Conservation (phyloP, 1,140 invertebrate species). For the Akabosia matsudoensis region DNA sequence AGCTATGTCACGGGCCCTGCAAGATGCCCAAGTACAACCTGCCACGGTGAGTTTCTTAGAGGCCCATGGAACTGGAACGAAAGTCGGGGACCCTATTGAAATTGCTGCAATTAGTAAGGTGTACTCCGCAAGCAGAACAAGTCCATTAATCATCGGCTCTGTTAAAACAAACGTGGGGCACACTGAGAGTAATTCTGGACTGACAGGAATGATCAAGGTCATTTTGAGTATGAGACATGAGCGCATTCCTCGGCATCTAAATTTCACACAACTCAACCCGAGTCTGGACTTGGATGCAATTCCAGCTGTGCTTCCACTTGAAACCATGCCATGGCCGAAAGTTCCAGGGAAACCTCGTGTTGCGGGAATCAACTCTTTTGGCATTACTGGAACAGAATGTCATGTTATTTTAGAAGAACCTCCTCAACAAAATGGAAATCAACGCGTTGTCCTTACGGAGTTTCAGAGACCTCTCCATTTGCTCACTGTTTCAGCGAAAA, state of each 20-base stretch:
- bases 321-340: neutral
- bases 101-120: neutral
- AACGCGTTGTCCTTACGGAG: neutral
- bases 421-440: too few species aligned
- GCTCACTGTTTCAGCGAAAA: slow-evolving; percentile 27
- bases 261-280: neutral
- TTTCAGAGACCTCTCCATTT: neutral
- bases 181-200: neutral
- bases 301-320: neutral
- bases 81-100: neutral
- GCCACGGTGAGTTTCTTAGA: neutral
- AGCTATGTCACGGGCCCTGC: neutral
- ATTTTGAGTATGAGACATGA: neutral
- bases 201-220: neutral
- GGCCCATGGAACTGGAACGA: neutral
- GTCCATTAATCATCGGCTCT: neutral
- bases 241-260: neutral
- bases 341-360: neutral
- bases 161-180: slow-evolving; percentile 4
- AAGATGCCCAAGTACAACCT: neutral
- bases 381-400: slow-evolving; percentile 39
- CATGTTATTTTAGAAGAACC: slow-evolving; percentile 38
- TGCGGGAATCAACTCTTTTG: slow-evolving; percentile 35
- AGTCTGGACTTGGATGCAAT: neutral
- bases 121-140: neutral